Evolutionary conservation across 2,113 vertebrate species (phyloP), one percentile per base, ranked within the genome.

Genomic region (Paralichthys olivaceus): DNA sequence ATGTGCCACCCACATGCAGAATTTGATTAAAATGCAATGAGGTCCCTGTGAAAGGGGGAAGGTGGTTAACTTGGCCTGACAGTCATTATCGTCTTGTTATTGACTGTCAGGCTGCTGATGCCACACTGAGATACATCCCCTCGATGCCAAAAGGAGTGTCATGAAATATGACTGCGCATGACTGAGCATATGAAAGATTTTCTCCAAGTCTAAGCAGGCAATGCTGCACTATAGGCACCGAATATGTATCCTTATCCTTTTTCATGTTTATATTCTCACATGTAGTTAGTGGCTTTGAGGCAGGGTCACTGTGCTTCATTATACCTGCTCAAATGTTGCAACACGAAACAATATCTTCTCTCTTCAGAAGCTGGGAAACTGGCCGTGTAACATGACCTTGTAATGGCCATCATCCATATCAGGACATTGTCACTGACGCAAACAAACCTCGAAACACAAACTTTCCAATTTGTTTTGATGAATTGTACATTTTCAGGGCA

Each of bases 21-120:
- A 75, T 75, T 80, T 68, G 63, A 91, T 90, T 86, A 74, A 90
- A 80, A 83, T 86, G 70, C 28, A 84, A 87, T 56, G 70, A 62
- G 58, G 71, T 88, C 79, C 60, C 83, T 2, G 22, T 55, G 69
- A 85, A 26, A 29, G 51, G 56, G 12, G 55, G 34, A 70, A 54
- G 60, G 63, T 74, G 76, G 61, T 59, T 72, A 28, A 69, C 65
- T 75, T 79, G 77, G 71, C 34, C 69, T 29, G 47, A 81, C 63
- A 80, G 70, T 81, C 81, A 85, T 89, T 73, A 86, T 34, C 59
- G 57, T 69, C 86, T 74, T 86, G 72, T 88, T 84, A 85, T 66
- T 79, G 66, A 54, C 61, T 75, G 84, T 84, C 82, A 78, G 55
- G 64, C 13, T 55, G 64, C 58, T 54, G 47, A 75, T 77, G 69